Evolutionary conservation across 2,113 vertebrate genomes (phyloP).

Genomic region (Cygnus buccinator): DNA sequence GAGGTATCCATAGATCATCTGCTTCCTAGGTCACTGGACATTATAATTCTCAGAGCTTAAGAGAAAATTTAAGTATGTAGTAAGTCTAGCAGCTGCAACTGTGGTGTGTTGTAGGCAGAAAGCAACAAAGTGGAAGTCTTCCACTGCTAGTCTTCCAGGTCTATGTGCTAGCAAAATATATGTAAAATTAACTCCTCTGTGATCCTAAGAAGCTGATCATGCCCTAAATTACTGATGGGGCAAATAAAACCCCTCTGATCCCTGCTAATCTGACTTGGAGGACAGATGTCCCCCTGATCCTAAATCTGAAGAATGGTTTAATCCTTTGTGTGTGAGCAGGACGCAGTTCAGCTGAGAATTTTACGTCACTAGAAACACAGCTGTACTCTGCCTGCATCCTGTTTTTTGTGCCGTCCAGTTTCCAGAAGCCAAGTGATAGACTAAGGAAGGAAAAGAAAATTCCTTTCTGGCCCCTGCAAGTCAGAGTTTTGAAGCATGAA

Average conservation of each 20-base stretch:
- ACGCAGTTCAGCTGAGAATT: slow-evolving; percentile 48
- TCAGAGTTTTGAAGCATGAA: neutral
- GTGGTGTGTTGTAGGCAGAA: neutral
- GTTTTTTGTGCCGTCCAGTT: neutral
- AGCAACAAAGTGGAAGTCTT: neutral
- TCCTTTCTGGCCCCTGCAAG: neutral
- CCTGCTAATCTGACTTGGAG: slow-evolving; percentile 62
- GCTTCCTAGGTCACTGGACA: neutral
- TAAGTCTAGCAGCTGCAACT: neutral
- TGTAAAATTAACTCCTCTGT: slow-evolving; percentile 39
- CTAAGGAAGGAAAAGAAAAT: slow-evolving; percentile 7
- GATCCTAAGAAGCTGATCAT: slow-evolving; percentile 57
- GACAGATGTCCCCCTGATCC: slow-evolving; percentile 58
- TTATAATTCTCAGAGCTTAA: neutral
- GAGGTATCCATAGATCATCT: neutral
- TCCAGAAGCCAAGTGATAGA: neutral
- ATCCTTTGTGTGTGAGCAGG: slow-evolving; percentile 47
- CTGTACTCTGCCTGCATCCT: slow-evolving; percentile 58
- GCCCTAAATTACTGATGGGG: slow-evolving; percentile 53
- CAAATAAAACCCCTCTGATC: slow-evolving; percentile 57
- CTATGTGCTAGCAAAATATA: slow-evolving; percentile 1
- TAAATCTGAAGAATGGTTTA: slow-evolving; percentile 52
- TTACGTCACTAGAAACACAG: slow-evolving; percentile 50
- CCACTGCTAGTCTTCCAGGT: neutral
- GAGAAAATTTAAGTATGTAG: neutral